Evolutionary conservation across 2,113 vertebrate species (phyloP), one percentile per base, ranked within the genome.

Genomic region (Tragelaphus imberbis): DNA sequence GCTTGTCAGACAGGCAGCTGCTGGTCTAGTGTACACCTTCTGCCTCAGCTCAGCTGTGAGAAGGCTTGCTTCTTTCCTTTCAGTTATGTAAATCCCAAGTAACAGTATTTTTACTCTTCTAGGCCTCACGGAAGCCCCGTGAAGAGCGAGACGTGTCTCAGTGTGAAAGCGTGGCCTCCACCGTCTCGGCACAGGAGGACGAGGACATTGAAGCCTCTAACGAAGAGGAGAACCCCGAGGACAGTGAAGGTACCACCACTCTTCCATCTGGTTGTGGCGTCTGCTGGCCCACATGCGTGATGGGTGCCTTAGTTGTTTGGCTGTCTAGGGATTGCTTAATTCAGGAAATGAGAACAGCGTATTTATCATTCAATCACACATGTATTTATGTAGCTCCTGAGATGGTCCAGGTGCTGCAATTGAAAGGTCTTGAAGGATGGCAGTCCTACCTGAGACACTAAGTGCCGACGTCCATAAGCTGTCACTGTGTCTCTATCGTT

Each of bases 191-290:
- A 7, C 99, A 99, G 55, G 99, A 99, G 33, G 99, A 99, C 86
- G 99, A 99, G 91, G 99, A 99, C 86, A 99, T 99, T 40, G 99
- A 99, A 97, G 99, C 98, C 23, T 99, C 99, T 47, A 99, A 99
- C 36, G 99, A 99, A 80, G 99, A 99, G 84, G 99, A 99, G 98
- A 99, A 99, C 96, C 99, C 99, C 79, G 99, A 99, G 98, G 99
- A 99, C 97, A 99, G 99, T 95, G 99, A 99, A 99, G 99, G 99
- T 99, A 98, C 94, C 81, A 58, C 59, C 95, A 71, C 28, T 82
- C 56, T 91, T 90, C 90, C 68, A 80, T 87, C 84, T 30, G 10
- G 15, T 82, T 87, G 7, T 30, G 11, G 82, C 23, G 91, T 88
- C 61, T 75, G 25, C 28, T 61, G 33, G 30, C 51, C 36, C 30